A percentile compares a stretch with the other conserved stretches of the same genome.
Conservation (phyloP, 2,113 vertebrate species). For the Calyptomena viridis region DNA sequence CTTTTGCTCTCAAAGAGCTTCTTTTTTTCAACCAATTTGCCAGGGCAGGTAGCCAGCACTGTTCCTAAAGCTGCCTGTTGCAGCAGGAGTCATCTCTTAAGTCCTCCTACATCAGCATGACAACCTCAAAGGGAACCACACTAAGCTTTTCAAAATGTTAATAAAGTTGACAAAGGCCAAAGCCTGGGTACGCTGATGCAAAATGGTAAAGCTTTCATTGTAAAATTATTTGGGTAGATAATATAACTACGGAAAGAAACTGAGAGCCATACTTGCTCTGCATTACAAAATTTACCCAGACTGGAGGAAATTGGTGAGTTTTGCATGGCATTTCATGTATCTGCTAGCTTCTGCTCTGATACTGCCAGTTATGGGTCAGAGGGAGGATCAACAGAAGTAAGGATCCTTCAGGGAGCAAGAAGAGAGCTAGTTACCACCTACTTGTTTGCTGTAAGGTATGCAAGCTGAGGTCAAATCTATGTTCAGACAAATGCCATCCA, state of each 20-base stretch:
- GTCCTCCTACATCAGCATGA: not conserved
- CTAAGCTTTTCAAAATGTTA: constrained; percentile 30
- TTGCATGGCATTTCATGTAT: not conserved
- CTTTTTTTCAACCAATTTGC: not conserved
- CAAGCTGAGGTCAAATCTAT: not conserved
- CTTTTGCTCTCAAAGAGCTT: not conserved
- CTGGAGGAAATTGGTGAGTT: not conserved
- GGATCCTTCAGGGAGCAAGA: not conserved
- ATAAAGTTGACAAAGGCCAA: constrained; percentile 20
- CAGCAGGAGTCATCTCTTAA: not conserved
- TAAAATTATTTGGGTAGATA: constrained; percentile 17
- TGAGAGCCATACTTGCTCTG: not conserved
- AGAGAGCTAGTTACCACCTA: not conserved
- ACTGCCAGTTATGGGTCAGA: not conserved
- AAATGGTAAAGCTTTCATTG: not conserved
- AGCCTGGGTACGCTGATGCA: not conserved
- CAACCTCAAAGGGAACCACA: not conserved
- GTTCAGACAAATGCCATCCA: not conserved
- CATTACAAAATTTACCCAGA: not conserved
- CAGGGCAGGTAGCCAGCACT: not conserved
- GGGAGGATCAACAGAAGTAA: not conserved
- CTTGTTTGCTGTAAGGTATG: not conserved
- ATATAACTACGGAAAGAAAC: not conserved
- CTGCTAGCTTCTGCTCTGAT: not conserved
- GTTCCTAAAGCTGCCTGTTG: not conserved